A percentile compares a stretch with the other conserved stretches of the same genome.
Conservation (phyloP, 2,797 vertebrate genomes). For the Acipenser ruthenus region DNA sequence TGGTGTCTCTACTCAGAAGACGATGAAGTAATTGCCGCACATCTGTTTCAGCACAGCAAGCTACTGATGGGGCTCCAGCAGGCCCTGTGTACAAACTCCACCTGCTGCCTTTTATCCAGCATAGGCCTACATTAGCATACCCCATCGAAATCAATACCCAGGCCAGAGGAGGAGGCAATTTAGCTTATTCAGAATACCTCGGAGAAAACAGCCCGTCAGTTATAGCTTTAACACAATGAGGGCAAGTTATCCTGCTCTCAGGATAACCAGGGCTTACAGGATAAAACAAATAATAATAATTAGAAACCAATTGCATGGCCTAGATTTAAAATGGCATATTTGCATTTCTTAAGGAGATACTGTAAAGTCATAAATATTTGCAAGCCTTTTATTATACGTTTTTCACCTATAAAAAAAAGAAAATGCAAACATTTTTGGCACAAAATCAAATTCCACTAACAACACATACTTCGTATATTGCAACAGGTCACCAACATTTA, state of each 20-base stretch:
- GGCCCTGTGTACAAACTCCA: slow-evolving; percentile 50
- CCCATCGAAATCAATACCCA: slow-evolving; percentile 34
- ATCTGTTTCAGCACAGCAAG: slow-evolving; percentile 47
- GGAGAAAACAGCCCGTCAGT: slow-evolving; percentile 16
- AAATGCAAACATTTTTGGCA: no score
- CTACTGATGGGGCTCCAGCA: slow-evolving; percentile 54
- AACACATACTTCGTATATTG: no score
- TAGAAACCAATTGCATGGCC: no score
- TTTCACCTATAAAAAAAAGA: no score
- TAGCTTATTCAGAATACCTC: slow-evolving; percentile 35
- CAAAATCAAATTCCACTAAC: no score
- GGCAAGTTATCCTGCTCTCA: slow-evolving; percentile 17
- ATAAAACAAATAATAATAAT: no score
- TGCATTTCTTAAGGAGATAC: no score
- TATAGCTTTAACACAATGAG: slow-evolving; percentile 32
- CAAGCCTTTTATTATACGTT: no score
- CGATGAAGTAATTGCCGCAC: slow-evolving; percentile 44
- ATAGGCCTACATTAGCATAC: slow-evolving; percentile 53
- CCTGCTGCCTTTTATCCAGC: slow-evolving; percentile 58
- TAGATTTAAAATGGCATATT: no score
- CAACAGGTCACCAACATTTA: no score
- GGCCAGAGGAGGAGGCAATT: slow-evolving; percentile 24
- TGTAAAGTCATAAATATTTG: no score
- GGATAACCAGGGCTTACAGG: no score
- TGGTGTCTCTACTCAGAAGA: slow-evolving; percentile 21